Base-by-base conservation (phyloP, 2,797 vertebrate genomes). In the Semaprochilodus insignis region DNA sequence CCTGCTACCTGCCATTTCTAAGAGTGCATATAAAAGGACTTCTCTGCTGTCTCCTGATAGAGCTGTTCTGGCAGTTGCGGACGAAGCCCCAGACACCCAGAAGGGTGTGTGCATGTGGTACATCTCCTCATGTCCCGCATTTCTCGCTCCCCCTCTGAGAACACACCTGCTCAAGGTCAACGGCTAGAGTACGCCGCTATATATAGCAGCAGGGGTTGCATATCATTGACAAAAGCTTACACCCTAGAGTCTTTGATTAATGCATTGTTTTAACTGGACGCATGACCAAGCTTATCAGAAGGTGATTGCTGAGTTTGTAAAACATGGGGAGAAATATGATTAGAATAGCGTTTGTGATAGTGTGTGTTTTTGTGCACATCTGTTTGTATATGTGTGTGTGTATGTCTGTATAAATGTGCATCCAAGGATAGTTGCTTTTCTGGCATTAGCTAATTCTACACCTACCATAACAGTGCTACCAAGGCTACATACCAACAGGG, bases 161-260 rank as follows among this genome's bases (percentile, higher is more conserved):
- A 31, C 59, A 57, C 80, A 81, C 71, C 75, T 84, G 78, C 74
- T 83, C 75, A 83, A 82, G 82, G 87, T 88, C 84, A 88, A 25
- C 25, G 19, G 62, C 31, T 73, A 75, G 71, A 82, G 31, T 62
- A 72, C n/a, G 27, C 4, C 3, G 36, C 82, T 86, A 84, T 82
- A 78, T 78, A 85, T 85, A 87, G 76, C 40, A 81, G 23, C 52
- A 66, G 69, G 57, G 55, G 36, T 80, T 77, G 52, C 16, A 44
- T 84, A 55, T 71, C 60, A 69, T 77, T 83, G 76, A 83, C 77
- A 66, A 70, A 63, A 83, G 69, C 66, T 44, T 14, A 25, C 27
- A 7, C 60, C 36, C 60, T 31, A 6, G 34, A 15, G 25, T n/a
- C 27, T 73, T 40, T 66, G 21, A n/a, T 27, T 44, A 23, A 78